phyloP scores from a whole-genome alignment of 2,113 vertebrate genomes.

The Alectura lathami region DNA sequence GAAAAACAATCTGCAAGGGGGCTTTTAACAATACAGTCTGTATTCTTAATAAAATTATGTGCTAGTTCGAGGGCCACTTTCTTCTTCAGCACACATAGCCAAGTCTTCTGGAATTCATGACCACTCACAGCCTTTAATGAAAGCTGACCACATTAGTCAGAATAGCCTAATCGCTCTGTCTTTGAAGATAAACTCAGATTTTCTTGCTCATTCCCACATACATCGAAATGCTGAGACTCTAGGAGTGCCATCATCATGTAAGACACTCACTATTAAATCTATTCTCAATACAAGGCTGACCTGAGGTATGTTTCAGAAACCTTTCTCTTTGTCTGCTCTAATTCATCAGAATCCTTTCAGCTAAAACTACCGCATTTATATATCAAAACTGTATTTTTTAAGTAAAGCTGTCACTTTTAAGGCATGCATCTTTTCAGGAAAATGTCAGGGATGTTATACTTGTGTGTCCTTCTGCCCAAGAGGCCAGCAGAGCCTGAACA shows the following conservation, averaged over 20 bases:
- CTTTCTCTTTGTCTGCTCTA: conserved; percentile 46
- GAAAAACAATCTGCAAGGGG: neutral
- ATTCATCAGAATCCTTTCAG: conserved; percentile 67
- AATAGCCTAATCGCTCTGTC: conserved; percentile 28
- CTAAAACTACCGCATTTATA: conserved; percentile 59
- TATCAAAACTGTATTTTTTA: conserved; percentile 67
- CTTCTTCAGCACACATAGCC: neutral
- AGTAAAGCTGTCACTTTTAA: conserved; percentile 72
- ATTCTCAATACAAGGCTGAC: conserved; percentile 41
- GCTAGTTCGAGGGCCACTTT: conserved; percentile 31
- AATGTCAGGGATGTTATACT: conserved; percentile 76
- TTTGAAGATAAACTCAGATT: conserved; percentile 53
- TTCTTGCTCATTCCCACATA: neutral
- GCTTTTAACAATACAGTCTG: neutral
- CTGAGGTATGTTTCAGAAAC: conserved; percentile 36
- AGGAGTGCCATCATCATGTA: conserved; percentile 30
- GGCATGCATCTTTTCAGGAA: conserved; percentile 66
- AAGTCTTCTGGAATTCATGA: conserved; percentile 48
- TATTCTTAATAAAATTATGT: conserved; percentile 27
- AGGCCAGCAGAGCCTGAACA: conserved; percentile 70
- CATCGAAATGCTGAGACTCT: neutral
- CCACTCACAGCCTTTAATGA: conserved; percentile 40
- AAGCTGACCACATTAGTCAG: conserved; percentile 59
- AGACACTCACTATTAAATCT: conserved; percentile 55
- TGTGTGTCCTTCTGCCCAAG: conserved; percentile 71